A percentile compares a stretch with the other conserved stretches of the same genome.
Conservation (phyloP, 2,113 vertebrate species). For the Condylura cristata region DNA sequence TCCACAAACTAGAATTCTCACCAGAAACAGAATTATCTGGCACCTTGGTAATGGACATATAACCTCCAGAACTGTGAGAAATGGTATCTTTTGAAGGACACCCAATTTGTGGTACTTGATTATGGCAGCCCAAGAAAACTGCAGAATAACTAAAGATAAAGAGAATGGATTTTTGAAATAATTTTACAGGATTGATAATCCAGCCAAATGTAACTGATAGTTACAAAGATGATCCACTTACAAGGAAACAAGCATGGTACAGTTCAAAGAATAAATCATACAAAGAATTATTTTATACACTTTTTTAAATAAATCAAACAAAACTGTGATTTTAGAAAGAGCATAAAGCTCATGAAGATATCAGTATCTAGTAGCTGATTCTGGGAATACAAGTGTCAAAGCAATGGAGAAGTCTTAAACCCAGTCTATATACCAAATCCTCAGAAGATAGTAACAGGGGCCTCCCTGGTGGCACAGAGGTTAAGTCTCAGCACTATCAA, state of each 20-base stretch:
- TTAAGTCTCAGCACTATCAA: too few relatives aligned
- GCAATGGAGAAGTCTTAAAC: not conserved
- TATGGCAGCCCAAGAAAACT: not conserved
- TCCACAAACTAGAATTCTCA: not conserved
- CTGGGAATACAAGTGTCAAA: not conserved
- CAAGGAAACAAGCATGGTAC: not conserved
- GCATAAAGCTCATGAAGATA: not conserved
- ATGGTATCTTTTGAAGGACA: not conserved
- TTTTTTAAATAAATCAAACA: conserved; percentile 36
- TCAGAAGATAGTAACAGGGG: not conserved
- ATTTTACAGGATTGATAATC: not conserved
- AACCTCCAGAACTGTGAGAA: not conserved
- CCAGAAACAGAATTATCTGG: not conserved
- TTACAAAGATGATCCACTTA: conserved; percentile 1
- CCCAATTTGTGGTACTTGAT: not conserved
- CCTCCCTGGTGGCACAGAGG: too few relatives aligned
- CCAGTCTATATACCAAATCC: not conserved
- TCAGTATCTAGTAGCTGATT: not conserved
- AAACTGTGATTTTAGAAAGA: conserved; percentile 38
- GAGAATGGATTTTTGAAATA: not conserved
- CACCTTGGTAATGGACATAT: not conserved
- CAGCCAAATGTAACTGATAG: not conserved
- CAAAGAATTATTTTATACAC: not conserved
- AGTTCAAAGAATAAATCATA: not conserved
- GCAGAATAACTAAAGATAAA: not conserved